Percentiles rank a stretch among this genome's conserved stretches.
phyloP scores from a whole-genome alignment of 2,888 invertebrate genomes.

The Hemistola chrysoprasaria region DNA sequence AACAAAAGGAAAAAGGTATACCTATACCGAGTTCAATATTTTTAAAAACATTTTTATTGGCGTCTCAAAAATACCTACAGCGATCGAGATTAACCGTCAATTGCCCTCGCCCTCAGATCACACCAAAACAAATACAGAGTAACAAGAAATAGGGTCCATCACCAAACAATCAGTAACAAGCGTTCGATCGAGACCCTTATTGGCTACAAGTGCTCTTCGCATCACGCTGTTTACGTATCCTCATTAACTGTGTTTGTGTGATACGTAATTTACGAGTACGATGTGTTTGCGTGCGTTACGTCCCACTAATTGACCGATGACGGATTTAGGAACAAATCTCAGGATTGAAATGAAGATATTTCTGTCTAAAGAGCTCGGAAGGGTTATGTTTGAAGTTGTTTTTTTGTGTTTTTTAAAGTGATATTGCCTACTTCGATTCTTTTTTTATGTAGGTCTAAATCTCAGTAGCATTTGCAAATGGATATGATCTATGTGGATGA shows the following conservation, averaged over 20 bases:
- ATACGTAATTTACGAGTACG: conserved; percentile 78
- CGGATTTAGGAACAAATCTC: conserved; percentile 39
- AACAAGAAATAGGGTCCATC: conserved; percentile 50
- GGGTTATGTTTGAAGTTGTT: conserved; percentile 1
- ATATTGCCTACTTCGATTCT: too few relatives aligned
- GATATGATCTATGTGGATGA: too few relatives aligned
- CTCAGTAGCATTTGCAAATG: too few relatives aligned
- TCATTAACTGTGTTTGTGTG: conserved; percentile 75
- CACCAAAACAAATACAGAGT: conserved; percentile 52
- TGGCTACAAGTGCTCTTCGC: conserved; percentile 67
- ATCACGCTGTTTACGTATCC: conserved; percentile 61
- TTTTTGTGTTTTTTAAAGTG: too few relatives aligned
- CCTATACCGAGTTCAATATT: too few relatives aligned
- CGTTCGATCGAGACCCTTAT: conserved; percentile 58
- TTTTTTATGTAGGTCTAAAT: too few relatives aligned
- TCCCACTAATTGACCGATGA: conserved; percentile 65
- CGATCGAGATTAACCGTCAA: too few relatives aligned
- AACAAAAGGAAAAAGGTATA: too few relatives aligned
- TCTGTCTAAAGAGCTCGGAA: conserved; percentile 1
- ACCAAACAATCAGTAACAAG: conserved; percentile 68
- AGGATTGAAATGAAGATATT: conserved; percentile 27
- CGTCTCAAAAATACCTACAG: too few relatives aligned
- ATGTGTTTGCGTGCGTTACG: conserved; percentile 63
- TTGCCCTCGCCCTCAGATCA: conserved; percentile 20
- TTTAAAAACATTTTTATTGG: too few relatives aligned